A percentile compares a stretch with the other conserved stretches of the same genome.
Evolutionary conservation across 2,113 vertebrate species (phyloP).

Genomic region (Cavia aperea): DNA sequence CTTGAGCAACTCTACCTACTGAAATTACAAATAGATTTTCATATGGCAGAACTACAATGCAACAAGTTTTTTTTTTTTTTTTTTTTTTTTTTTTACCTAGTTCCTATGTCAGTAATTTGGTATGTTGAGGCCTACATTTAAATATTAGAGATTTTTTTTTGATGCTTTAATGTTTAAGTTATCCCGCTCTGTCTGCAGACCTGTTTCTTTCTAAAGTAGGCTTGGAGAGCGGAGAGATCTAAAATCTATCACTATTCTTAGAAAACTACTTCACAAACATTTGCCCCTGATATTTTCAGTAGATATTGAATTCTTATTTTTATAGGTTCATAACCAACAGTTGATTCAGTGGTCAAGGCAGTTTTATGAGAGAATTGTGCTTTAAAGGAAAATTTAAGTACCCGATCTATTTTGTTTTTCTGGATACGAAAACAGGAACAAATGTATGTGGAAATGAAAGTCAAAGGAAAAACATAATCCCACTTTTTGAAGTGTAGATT

Average conservation of each 20-base stretch:
- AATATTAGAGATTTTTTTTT: neutral
- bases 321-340: neutral
- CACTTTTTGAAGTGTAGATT: slow-evolving; percentile 12
- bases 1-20: neutral
- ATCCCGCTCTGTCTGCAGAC: neutral
- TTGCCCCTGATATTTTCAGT: neutral
- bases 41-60: neutral
- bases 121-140: too few relatives aligned
- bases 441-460: slow-evolving; percentile 15
- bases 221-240: neutral
- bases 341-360: neutral
- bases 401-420: neutral
- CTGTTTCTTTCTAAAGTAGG: slow-evolving; percentile 12
- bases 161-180: neutral
- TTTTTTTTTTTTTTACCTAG: neutral
- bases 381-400: neutral
- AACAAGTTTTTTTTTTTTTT: slow-evolving; percentile 36
- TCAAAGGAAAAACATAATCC: neutral
- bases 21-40: slow-evolving; percentile 12
- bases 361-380: slow-evolving; percentile 5
- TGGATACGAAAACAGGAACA: neutral
- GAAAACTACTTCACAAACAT: neutral
- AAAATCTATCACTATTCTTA: neutral
- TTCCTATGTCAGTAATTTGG: neutral
- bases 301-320: slow-evolving; percentile 20